phyloP scores from a whole-genome alignment of 2,113 vertebrate genomes.

The Grantiella picta region DNA sequence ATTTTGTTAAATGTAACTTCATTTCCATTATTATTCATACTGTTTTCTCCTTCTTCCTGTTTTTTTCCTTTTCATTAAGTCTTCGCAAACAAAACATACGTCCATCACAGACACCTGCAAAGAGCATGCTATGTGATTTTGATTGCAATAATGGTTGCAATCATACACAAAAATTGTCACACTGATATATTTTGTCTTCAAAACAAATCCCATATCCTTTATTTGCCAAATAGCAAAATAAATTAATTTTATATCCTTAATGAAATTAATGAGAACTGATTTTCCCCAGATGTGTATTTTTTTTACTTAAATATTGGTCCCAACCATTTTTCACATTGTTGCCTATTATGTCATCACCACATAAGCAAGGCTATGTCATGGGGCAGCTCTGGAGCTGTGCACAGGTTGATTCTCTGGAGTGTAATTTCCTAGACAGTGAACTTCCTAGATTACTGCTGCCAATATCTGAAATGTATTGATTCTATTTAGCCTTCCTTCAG shows the following conservation, averaged over 20 bases:
- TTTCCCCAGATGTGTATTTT: background rate
- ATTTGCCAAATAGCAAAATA: background rate
- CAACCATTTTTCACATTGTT: background rate
- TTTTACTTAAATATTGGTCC: background rate
- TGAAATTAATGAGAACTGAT: background rate
- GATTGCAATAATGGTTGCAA: background rate
- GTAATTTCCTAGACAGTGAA: background rate
- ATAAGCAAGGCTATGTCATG: background rate
- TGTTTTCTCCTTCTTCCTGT: background rate
- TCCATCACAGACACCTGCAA: background rate
- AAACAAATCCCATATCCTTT: background rate
- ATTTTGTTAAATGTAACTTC: background rate
- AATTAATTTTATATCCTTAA: background rate
- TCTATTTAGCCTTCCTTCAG: background rate
- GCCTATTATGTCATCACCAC: background rate
- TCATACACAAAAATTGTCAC: background rate
- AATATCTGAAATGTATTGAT: background rate
- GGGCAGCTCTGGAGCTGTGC: background rate
- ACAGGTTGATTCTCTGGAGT: background rate
- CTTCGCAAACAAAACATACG: background rate
- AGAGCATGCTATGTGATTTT: background rate
- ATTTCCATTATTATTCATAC: background rate
- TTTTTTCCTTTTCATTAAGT: background rate
- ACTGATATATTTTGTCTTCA: background rate
- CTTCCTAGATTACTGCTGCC: background rate